phyloP scores from a whole-genome alignment of 2,113 vertebrate genomes.

The Pteropus alecto region DNA sequence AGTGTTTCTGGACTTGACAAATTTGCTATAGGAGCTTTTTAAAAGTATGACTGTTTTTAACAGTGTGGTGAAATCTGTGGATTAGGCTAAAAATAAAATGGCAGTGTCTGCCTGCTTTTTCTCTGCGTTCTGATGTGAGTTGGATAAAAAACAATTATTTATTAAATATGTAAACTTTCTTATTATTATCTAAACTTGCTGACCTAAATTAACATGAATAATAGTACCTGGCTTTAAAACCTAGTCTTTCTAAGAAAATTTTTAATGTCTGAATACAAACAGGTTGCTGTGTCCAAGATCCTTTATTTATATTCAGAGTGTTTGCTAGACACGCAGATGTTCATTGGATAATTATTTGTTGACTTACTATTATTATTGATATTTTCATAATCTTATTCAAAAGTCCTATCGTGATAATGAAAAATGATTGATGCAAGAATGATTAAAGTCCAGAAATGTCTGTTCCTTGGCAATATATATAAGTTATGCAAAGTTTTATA shows the following conservation, averaged over 20 bases:
- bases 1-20: neutral
- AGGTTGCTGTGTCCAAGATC: neutral
- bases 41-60: neutral
- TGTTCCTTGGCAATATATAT: neutral
- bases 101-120: neutral
- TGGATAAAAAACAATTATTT: neutral
- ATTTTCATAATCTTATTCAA: conserved; percentile 15
- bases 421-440: neutral
- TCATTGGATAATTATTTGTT: neutral
- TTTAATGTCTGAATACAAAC: neutral
- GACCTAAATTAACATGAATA: conserved; percentile 11
- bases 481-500: neutral
- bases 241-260: neutral
- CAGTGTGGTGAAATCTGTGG: neutral
- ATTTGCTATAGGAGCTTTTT: neutral
- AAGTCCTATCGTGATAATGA: neutral
- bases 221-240: neutral
- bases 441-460: neutral
- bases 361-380: neutral
- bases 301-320: neutral
- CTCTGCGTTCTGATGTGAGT: neutral
- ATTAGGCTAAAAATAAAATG: neutral
- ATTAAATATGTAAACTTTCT: neutral
- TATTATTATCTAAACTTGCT: neutral
- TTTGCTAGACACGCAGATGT: neutral